Percentiles rank a stretch among this genome's conserved stretches.
Conservation (phyloP, 2,888 invertebrate genomes). For the Eupeodes luniger region DNA sequence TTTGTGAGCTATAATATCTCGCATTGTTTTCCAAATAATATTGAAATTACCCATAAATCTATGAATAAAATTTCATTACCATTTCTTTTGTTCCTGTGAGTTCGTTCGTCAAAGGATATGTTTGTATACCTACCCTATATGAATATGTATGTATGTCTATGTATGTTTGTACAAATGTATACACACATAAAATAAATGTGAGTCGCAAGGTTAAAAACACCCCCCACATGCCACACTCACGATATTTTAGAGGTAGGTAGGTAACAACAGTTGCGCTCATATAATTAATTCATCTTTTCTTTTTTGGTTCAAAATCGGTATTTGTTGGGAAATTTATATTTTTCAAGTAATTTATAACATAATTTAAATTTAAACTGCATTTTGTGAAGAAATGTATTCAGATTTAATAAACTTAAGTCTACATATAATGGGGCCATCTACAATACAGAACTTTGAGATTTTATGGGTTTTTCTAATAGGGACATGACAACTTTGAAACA, state of each 20-base stretch:
- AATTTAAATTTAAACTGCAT: no score
- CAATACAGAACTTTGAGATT: no score
- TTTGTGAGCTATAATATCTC: slow-evolving; percentile 15
- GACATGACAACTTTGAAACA: no score
- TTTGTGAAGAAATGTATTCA: no score
- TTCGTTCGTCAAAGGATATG: slow-evolving; percentile 13
- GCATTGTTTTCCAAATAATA: slow-evolving; percentile 71
- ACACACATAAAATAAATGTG: slow-evolving; percentile 9
- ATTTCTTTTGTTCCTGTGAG: slow-evolving; percentile 12
- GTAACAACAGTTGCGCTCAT: no score
- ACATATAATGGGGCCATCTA: no score
- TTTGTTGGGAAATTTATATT: no score
- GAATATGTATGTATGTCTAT: not conserved
- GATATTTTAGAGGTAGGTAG: not conserved
- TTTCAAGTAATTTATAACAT: no score
- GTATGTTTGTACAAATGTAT: slow-evolving; percentile 38
- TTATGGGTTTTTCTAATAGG: no score
- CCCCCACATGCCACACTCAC: not conserved
- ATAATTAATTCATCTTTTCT: no score
- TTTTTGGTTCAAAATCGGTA: no score
- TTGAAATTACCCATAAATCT: slow-evolving; percentile 75
- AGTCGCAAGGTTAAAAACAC: slow-evolving; percentile 9
- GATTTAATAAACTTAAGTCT: no score
- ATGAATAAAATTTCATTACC: slow-evolving; percentile 72
- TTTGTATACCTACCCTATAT: not conserved